Base-by-base conservation (phyloP, 2,888 invertebrate species). In the Ophraella communa region DNA sequence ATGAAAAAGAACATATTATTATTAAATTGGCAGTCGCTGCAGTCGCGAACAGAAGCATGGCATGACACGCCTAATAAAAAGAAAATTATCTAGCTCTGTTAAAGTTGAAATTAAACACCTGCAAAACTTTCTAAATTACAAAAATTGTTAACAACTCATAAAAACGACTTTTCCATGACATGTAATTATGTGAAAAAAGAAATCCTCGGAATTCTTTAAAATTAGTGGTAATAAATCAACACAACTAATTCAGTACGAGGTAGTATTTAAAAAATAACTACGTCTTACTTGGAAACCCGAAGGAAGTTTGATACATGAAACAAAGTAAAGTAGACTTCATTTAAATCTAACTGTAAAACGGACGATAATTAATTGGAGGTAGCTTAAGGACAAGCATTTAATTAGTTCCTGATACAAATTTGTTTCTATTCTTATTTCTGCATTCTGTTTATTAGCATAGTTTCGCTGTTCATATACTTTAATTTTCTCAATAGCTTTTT, bases 301-400 rank as follows among this genome's bases (percentile, higher is more conserved):
- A 23, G 24, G n/a, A 45, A 57, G 18, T 45, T 35, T 33, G 33
- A 49, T 23, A 49, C 58, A 39, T 51, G n/a, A n/a, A n/a, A n/a
- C n/a, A 44, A 39, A 47, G 33, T 51, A 59, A 51, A 35, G 35
- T 51, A 35, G 58, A 51, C 49, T 35, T 51, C 58, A 59, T 59
- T 51, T 59, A 51, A 59, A 59, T 39, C 35, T 59, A 59, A 57
- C 57, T 57, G 57, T 57, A 21, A 24, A 57, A 39, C 39, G 58
- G 51, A 39, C 17, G 39, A 51, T 33, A 17, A 39, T 51, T 59
- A 39, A 39, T 33, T 33, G 49, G 56, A 42, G 27, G 49, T 17
- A n/a, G 14, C 44, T 23, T 17, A 42, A 17, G 44, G 24, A 56
- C 55, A 27, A 56, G 33, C 49, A 17, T 49, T 27, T 18, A 33